phyloP scores from a whole-genome alignment of 2,797 vertebrate species.

The Poecile montanus region DNA sequence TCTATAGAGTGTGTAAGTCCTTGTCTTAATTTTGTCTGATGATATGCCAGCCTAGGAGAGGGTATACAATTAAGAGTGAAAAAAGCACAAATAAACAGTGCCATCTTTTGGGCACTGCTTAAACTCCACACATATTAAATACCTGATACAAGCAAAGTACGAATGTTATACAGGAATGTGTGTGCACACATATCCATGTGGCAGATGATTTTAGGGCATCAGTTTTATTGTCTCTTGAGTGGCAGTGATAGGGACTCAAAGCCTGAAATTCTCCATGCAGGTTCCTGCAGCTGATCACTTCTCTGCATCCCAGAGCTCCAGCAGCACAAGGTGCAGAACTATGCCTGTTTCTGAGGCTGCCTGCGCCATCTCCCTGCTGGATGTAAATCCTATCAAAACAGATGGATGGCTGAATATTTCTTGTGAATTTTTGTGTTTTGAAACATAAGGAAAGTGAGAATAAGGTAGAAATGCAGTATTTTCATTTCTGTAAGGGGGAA shows the following conservation, averaged over 20 bases:
- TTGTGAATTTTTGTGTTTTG: not conserved
- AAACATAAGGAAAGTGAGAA: not conserved
- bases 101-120: slow-evolving; percentile 76
- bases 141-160: not conserved
- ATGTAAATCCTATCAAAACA: not conserved
- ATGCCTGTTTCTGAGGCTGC: not conserved
- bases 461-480: not conserved
- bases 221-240: not conserved
- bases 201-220: not conserved
- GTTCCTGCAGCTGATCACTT: not conserved
- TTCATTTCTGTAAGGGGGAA: not conserved
- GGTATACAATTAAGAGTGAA: slow-evolving; percentile 43
- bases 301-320: not conserved
- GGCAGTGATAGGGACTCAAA: not conserved
- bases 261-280: not conserved
- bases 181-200: fast-evolving
- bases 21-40: slow-evolving; percentile 52
- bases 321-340: not conserved
- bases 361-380: not conserved
- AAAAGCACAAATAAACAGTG: slow-evolving; percentile 77
- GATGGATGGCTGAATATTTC: not conserved
- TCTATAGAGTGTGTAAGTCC: not conserved
- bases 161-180: not conserved
- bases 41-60: slow-evolving; percentile 2
- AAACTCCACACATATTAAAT: slow-evolving; percentile 41